Evolutionary conservation across 2,888 invertebrate species (phyloP).

Genomic region (Odiellus spinosus): DNA sequence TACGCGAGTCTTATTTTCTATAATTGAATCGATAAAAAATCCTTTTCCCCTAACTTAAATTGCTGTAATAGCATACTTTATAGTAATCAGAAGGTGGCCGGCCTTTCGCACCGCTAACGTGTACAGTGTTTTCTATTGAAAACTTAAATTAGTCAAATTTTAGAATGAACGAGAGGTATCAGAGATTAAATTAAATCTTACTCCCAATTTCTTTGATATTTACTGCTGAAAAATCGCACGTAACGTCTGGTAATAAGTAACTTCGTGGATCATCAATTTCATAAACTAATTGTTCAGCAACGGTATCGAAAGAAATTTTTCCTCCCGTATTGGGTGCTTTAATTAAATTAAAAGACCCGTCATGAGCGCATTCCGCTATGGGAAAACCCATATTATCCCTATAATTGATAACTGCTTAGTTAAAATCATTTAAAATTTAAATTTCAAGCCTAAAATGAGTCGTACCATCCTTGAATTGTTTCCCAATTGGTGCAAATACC

Average conservation of each 20-base stretch:
- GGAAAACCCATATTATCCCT: slow-evolving; percentile 36
- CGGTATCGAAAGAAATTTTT: slow-evolving; percentile 31
- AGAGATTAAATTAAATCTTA: slow-evolving; percentile 3
- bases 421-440: background rate
- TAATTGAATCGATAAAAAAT: too few species aligned
- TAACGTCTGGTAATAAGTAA: slow-evolving; percentile 36
- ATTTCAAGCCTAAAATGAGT: background rate
- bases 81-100: slow-evolving; percentile 30
- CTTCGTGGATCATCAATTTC: slow-evolving; percentile 34
- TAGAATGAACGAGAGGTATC: background rate
- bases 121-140: slow-evolving; percentile 24
- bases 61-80: too few species aligned
- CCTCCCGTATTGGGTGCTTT: slow-evolving; percentile 36
- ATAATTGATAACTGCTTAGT: too few species aligned
- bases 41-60: too few species aligned
- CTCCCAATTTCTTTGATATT: slow-evolving; percentile 23
- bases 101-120: slow-evolving; percentile 33
- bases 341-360: slow-evolving; percentile 31
- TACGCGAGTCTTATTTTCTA: too few species aligned
- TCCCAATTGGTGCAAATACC: slow-evolving; percentile 38
- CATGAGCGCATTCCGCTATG: slow-evolving; percentile 31
- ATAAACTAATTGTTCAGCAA: slow-evolving; percentile 35
- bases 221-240: slow-evolving; percentile 35
- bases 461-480: slow-evolving; percentile 31
- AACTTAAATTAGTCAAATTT: slow-evolving; percentile 4